Percentiles rank a stretch among this genome's conserved stretches.
Conservation (phyloP, 2,113 vertebrate species). For the Ellobius talpinus region DNA sequence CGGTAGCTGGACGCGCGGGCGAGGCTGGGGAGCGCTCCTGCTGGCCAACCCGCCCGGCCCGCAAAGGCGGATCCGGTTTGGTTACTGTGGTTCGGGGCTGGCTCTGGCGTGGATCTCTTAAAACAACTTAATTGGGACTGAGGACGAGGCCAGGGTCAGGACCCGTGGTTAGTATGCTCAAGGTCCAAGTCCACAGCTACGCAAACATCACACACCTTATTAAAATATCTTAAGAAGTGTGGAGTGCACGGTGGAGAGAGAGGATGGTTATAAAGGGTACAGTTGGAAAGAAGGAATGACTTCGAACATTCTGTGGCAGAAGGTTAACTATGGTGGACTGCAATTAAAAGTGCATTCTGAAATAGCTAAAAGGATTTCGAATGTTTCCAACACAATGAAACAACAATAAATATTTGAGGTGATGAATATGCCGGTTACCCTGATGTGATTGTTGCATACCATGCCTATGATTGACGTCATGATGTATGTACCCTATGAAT, state of each 20-base stretch:
- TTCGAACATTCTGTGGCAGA: neutral
- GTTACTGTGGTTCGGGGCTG: neutral
- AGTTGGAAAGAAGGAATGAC: neutral
- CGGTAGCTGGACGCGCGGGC: fast-evolving
- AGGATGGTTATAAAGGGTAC: neutral
- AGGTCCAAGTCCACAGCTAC: neutral
- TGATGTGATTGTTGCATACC: neutral
- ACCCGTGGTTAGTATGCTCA: neutral
- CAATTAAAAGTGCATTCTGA: neutral
- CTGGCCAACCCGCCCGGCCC: fast-evolving
- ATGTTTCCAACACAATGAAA: neutral
- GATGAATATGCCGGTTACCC: neutral
- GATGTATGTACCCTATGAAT: neutral
- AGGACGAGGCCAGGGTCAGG: neutral
- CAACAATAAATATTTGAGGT: neutral
- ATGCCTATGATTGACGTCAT: neutral
- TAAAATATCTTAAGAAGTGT: neutral
- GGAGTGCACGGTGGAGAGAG: neutral
- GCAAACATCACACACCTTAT: neutral
- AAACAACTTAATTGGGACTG: neutral
- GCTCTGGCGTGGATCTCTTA: too few relatives aligned
- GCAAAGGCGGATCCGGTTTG: neutral
- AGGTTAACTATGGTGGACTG: neutral
- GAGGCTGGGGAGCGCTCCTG: neutral
- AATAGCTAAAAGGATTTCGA: neutral